These are phyloP conservation scores for Porphyrio hochstetteri DNA, from an alignment of 2,113 vertebrate genomes.

Conservation along the genomic window DNA sequence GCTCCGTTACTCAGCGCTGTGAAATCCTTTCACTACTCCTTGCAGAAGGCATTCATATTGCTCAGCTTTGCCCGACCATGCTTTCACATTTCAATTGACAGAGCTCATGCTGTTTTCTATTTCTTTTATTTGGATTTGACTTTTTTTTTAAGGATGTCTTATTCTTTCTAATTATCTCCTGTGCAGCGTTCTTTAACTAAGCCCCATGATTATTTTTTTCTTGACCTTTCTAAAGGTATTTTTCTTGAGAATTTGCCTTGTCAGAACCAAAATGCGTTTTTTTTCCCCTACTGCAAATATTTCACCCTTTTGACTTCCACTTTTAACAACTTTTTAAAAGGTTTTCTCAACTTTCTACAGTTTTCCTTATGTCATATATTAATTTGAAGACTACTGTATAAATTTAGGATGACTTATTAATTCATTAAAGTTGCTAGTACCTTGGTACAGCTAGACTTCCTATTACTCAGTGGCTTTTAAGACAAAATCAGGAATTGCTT, in stretches of 20 bases:
- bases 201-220: background rate
- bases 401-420: background rate
- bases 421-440: background rate
- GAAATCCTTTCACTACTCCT: background rate
- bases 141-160: background rate
- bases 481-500: background rate
- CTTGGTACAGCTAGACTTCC: background rate
- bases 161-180: conserved; percentile 15
- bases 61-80: background rate
- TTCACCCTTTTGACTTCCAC: background rate
- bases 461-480: background rate
- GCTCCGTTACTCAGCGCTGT: background rate
- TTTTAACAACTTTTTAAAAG: background rate
- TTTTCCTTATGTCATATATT: background rate
- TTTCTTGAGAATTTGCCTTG: background rate
- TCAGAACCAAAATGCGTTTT: background rate
- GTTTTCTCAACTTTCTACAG: background rate
- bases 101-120: background rate
- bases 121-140: background rate
- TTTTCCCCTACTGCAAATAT: background rate
- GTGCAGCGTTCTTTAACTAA: background rate
- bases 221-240: background rate
- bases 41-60: background rate
- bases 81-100: background rate
- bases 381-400: background rate